phyloP scores from a whole-genome alignment of 1,140 invertebrate species.

The Apolygus lucorum region DNA sequence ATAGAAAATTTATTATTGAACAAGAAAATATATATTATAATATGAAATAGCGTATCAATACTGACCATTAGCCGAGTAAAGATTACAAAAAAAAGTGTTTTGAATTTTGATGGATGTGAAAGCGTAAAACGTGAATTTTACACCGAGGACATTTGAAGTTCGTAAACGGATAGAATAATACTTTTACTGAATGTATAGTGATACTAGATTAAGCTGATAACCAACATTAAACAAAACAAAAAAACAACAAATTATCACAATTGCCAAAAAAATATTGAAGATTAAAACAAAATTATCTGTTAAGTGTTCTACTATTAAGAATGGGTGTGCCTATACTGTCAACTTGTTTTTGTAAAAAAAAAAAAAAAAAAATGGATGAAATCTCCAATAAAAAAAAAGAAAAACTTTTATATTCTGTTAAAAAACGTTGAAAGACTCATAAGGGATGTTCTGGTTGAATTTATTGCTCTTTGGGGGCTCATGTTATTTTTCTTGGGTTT shows the following conservation, averaged over 20 bases:
- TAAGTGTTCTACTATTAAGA: slow-evolving; percentile 20
- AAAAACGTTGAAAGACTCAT: too few relatives aligned
- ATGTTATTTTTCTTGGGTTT: too few relatives aligned
- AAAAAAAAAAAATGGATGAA: too few relatives aligned
- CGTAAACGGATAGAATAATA: too few relatives aligned
- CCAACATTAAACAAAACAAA: too few relatives aligned
- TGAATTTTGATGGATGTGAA: background rate
- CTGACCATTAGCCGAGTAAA: background rate
- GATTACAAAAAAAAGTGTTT: background rate
- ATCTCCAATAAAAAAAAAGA: too few relatives aligned
- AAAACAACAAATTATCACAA: slow-evolving; percentile 5
- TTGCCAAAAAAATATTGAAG: background rate
- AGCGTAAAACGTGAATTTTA: background rate
- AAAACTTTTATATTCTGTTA: too few relatives aligned
- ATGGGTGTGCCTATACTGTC: slow-evolving; percentile 22
- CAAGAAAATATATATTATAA: background rate
- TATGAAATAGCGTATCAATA: background rate
- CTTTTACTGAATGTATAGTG: slow-evolving; percentile 11
- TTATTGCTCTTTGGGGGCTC: too few relatives aligned
- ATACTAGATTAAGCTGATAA: slow-evolving; percentile 9
- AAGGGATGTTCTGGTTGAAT: too few relatives aligned
- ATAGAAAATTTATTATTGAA: background rate
- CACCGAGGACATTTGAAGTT: background rate
- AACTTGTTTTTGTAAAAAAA: too few relatives aligned
- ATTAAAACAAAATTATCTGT: slow-evolving; percentile 7